These are phyloP conservation scores for Cyrtorhinus lividipennis DNA, from an alignment of 1,140 invertebrate species.

Conservation along the genomic window DNA sequence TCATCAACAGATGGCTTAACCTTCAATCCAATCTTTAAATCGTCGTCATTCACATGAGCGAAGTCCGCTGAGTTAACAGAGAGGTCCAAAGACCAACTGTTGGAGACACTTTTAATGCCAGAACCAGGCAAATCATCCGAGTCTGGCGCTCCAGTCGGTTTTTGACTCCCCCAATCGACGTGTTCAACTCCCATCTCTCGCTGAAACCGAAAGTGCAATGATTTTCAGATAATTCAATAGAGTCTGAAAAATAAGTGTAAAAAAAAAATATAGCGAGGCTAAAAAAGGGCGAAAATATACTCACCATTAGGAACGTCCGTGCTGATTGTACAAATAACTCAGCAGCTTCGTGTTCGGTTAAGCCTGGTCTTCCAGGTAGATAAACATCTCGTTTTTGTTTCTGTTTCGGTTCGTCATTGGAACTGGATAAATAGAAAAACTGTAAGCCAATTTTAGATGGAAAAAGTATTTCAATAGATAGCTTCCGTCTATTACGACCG, in stretches of 20 bases:
- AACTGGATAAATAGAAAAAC: constrained; percentile 1
- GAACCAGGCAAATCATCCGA: neutral
- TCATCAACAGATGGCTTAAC: neutral
- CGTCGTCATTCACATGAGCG: neutral
- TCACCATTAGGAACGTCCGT: constrained; percentile 44
- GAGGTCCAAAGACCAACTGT: neutral
- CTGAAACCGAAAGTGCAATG: constrained; percentile 29
- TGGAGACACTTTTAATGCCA: neutral
- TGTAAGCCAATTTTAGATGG: too few species aligned
- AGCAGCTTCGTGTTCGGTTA: constrained; percentile 72
- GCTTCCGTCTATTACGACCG: too few species aligned
- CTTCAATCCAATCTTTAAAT: neutral
- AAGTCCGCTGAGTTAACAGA: neutral
- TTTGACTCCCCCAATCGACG: constrained; percentile 35
- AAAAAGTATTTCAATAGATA: too few species aligned
- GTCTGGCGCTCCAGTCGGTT: constrained; percentile 12
- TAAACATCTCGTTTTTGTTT: constrained; percentile 40
- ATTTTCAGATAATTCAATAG: too few species aligned
- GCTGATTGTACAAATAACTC: constrained; percentile 65
- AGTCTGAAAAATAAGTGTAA: neutral
- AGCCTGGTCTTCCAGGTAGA: constrained; percentile 63
- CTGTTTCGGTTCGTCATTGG: constrained; percentile 15
- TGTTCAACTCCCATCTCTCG: constrained; percentile 36
- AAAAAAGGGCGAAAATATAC: neutral
- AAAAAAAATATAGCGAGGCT: neutral